phyloP scores from a whole-genome alignment of 2,888 invertebrate genomes.

The Leistus spinibarbis region DNA sequence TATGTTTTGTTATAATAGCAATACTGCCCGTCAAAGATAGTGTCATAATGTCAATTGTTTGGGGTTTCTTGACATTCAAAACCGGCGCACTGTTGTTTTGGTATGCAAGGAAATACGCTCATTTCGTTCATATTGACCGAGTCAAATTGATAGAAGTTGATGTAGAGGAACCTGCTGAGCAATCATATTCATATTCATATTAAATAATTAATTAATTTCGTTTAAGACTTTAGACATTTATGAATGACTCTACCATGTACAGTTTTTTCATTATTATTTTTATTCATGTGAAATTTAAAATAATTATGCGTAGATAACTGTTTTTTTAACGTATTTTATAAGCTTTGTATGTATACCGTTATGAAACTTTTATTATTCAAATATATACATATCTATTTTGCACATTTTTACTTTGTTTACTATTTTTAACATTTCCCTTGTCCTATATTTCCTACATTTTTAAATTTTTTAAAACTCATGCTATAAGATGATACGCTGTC shows the following conservation, averaged over 20 bases:
- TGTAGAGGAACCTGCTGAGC: constrained; percentile 37
- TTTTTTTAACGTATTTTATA: neutral
- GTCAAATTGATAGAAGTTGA: constrained; percentile 13
- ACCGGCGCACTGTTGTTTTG: constrained; percentile 61
- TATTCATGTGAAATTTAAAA: constrained; percentile 1
- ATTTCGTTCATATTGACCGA: constrained; percentile 50
- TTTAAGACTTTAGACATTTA: neutral
- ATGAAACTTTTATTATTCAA: neutral
- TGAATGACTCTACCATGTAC: neutral
- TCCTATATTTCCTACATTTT: neutral
- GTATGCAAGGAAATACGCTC: constrained; percentile 57
- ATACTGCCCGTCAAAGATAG: constrained; percentile 59
- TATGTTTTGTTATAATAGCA: constrained; percentile 52
- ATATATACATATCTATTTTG: constrained; percentile 7
- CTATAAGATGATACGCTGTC: too few species aligned
- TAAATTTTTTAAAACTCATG: neutral
- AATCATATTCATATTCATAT: neutral
- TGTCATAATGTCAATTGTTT: constrained; percentile 59
- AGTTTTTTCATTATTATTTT: neutral
- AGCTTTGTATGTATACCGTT: neutral
- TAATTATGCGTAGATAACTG: neutral
- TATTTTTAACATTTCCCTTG: neutral
- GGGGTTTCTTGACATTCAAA: constrained; percentile 64
- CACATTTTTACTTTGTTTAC: neutral
- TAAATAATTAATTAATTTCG: neutral